A percentile compares a stretch with the other conserved stretches of the same genome.
phyloP scores from a whole-genome alignment of 1,140 invertebrate genomes.

The Zophobas atratus region DNA sequence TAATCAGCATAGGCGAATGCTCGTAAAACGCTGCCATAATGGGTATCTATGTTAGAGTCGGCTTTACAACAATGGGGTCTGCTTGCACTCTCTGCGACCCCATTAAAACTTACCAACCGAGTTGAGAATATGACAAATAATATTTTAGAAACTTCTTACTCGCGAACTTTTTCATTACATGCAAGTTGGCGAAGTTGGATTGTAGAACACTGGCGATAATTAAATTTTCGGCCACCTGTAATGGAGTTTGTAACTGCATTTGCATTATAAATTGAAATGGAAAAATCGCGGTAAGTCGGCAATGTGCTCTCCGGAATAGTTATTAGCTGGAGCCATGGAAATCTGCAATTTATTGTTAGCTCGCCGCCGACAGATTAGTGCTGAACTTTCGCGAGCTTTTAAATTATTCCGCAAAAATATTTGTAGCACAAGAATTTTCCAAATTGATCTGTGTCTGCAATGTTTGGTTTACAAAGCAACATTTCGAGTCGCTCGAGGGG shows the following conservation, averaged over 20 bases:
- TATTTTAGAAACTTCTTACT: slow-evolving; percentile 43
- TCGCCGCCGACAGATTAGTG: too few species aligned
- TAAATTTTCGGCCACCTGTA: slow-evolving; percentile 41
- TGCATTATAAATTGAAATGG: slow-evolving; percentile 26
- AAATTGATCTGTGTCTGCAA: too few species aligned
- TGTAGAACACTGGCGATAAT: slow-evolving; percentile 39
- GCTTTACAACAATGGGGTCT: slow-evolving; percentile 1
- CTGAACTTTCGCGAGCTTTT: not conserved
- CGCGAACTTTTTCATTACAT: slow-evolving; percentile 36
- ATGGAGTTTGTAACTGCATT: slow-evolving; percentile 42
- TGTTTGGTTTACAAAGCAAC: not conserved
- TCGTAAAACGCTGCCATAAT: slow-evolving; percentile 28
- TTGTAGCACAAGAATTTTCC: too few species aligned
- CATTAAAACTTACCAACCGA: slow-evolving; percentile 33
- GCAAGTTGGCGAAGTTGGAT: slow-evolving; percentile 23
- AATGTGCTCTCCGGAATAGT: slow-evolving; percentile 4
- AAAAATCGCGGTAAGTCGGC: slow-evolving; percentile 8
- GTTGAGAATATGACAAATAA: slow-evolving; percentile 32
- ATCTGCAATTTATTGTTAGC: not conserved
- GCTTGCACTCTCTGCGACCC: slow-evolving; percentile 17
- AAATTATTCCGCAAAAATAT: not conserved
- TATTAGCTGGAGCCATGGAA: slow-evolving; percentile 2
- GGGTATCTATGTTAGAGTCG: slow-evolving; percentile 26
- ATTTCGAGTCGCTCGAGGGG: not conserved
- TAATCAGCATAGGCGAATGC: slow-evolving; percentile 41